Base-by-base conservation (phyloP, 64 coral and sea anemone species). In the Anthopleura sola region DNA sequence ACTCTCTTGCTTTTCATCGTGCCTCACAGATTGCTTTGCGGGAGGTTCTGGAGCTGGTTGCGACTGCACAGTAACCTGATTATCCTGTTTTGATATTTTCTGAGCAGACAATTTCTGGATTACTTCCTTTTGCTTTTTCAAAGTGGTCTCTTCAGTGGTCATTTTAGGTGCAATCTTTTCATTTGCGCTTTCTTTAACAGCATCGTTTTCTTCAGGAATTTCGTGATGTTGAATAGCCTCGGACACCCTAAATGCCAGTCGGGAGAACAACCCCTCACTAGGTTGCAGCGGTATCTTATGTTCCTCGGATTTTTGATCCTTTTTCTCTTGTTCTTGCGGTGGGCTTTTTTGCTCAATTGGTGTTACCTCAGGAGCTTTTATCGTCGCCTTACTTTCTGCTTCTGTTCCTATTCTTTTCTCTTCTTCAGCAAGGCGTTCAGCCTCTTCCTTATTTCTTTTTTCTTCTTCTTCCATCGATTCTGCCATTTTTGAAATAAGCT, bases 401-500 rank as follows among this genome's bases (percentile, higher is more conserved):
- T 62, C 21, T 62, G 23, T 56, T 20, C 17, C n/a, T 26, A 3
- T 62, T 14, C 66, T 36, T 31, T 71, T 71, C 31, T 71, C 24
- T 71, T 71, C 31, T 4, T 71, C 28, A 71, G 14, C 26, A 71
- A 71, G 66, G 28, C 66, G n/a, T 71, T 38, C 76, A 47, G 76
- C 21, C 31, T 17, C 66, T 79, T 71, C 68, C 33, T 79, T 79
- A 26, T 79, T 38, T 48, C 31, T 38, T 33, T 26, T 79, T 48
- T 79, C 76, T 48, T 79, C n/a, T 33, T 79, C 36, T 79, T 79
- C 76, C 39, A 79, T 79, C 39, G 76, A 79, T 48, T 79, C 76
- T 18, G 76, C 76, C 76, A 79, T 79, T 47, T 79, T 79, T 7
- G 24, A 79, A 79, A 79, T 48, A 20, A 79, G 76, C 19, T 48